Conservation (phyloP, 2,888 invertebrate genomes). For the Drosophila melanosoma region DNA sequence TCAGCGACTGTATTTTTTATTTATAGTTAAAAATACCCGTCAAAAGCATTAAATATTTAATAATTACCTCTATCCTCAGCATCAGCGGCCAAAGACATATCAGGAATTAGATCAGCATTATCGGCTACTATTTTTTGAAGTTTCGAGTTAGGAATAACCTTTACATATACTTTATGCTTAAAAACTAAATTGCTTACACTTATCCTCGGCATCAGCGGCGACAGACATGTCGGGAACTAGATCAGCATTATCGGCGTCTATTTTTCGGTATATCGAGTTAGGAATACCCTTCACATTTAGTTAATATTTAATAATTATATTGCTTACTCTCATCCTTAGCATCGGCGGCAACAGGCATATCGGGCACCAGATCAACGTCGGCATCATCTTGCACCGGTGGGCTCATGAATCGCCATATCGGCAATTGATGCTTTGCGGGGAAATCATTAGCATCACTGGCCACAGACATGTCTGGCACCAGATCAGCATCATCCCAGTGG, state of each 20-base stretch:
- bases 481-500: conserved; percentile 16
- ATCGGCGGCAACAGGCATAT: conserved; percentile 51
- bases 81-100: not conserved
- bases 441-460: conserved; percentile 39
- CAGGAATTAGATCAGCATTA: not conserved
- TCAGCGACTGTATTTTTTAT: not conserved
- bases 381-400: not conserved
- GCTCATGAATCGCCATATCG: conserved; percentile 14
- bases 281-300: not conserved
- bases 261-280: not conserved
- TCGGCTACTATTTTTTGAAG: not conserved
- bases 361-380: conserved; percentile 44
- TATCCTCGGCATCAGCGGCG: not conserved
- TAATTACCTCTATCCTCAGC: not conserved
- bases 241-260: not conserved
- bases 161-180: not conserved
- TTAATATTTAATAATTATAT: not conserved
- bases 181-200: conserved; percentile 3
- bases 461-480: conserved; percentile 53
- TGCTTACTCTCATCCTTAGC: conserved; percentile 5
- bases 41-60: not conserved
- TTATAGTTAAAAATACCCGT: not conserved
- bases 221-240: not conserved
- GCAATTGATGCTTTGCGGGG: not conserved
- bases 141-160: too few relatives aligned